A percentile compares a stretch with the other conserved stretches of the same genome.
phyloP scores from a whole-genome alignment of 1,140 invertebrate species.

The Drosophila nikananu region DNA sequence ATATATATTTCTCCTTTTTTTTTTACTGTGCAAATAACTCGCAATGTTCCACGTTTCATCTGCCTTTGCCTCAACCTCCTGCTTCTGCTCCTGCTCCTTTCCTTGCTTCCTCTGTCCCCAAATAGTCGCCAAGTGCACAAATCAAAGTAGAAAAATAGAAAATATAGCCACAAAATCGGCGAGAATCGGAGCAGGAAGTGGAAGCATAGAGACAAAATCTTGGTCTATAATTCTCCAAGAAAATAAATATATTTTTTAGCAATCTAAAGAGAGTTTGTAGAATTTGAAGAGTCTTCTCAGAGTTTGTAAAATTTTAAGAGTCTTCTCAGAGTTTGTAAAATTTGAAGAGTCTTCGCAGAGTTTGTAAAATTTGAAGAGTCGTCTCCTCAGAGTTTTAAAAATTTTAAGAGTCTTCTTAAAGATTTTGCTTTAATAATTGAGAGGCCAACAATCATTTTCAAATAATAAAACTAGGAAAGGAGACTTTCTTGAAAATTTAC shows the following conservation, averaged over 20 bases:
- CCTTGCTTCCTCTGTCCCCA: conserved; percentile 32
- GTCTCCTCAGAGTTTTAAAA: too few species aligned
- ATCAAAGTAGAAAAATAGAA: conserved; percentile 60
- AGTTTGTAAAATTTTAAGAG: too few species aligned
- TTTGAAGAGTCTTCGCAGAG: too few species aligned
- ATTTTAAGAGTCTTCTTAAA: too few species aligned
- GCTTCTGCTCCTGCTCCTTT: not conserved
- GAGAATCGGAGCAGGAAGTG: conserved; percentile 14
- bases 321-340: too few species aligned
- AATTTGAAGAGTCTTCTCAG: too few species aligned
- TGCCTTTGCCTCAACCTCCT: conserved; percentile 14
- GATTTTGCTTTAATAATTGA: too few species aligned
- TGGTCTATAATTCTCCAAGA: not conserved
- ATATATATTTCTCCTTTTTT: conserved; percentile 19
- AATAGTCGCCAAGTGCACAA: conserved; percentile 36
- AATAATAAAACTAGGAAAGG: too few species aligned
- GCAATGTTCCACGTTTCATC: conserved; percentile 47
- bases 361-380: too few species aligned
- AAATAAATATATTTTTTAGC: too few species aligned
- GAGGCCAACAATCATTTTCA: too few species aligned
- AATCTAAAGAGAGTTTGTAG: too few species aligned
- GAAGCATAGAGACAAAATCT: conserved; percentile 5
- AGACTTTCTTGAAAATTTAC: not conserved
- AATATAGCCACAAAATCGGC: conserved; percentile 25
- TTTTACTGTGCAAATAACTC: conserved; percentile 73